These are phyloP conservation scores for Sterrhoptilus dennistouni DNA, from an alignment of 2,113 vertebrate species.

Conservation along the genomic window DNA sequence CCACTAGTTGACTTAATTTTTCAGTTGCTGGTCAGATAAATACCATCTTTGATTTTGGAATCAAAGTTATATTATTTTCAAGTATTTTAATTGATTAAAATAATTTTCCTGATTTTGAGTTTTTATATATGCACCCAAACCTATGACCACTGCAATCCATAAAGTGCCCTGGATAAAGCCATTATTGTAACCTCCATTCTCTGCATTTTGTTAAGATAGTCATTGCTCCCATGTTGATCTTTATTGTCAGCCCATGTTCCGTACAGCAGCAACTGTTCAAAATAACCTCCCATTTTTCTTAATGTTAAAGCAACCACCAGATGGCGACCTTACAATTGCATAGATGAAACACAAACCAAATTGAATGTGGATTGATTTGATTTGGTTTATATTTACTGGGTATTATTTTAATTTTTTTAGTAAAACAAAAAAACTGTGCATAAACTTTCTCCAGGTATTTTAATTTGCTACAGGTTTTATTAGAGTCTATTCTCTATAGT, in stretches of 20 bases:
- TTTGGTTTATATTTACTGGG: neutral
- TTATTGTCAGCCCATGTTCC: neutral
- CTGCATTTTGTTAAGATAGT: neutral
- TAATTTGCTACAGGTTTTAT: neutral
- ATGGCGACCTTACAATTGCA: conserved; percentile 57
- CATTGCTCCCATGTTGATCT: neutral
- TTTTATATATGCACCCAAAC: neutral
- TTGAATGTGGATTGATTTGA: neutral
- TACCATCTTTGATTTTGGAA: neutral
- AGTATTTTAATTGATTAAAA: neutral
- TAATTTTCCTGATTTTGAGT: neutral
- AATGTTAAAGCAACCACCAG: conserved; percentile 45
- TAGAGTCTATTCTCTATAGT: neutral
- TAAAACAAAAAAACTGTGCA: neutral
- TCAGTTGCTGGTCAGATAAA: neutral
- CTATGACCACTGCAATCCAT: neutral
- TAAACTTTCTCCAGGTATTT: neutral
- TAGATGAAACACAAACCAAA: neutral
- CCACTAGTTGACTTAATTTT: neutral
- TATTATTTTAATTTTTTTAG: neutral
- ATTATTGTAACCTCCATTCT: neutral
- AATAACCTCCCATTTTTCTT: neutral
- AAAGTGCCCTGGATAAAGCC: neutral
- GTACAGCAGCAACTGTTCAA: neutral
- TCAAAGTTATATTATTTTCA: neutral